A percentile compares a stretch with the other conserved stretches of the same genome.
Evolutionary conservation across 2,888 invertebrate species (phyloP).

Genomic region (Leptopilina myrica): DNA sequence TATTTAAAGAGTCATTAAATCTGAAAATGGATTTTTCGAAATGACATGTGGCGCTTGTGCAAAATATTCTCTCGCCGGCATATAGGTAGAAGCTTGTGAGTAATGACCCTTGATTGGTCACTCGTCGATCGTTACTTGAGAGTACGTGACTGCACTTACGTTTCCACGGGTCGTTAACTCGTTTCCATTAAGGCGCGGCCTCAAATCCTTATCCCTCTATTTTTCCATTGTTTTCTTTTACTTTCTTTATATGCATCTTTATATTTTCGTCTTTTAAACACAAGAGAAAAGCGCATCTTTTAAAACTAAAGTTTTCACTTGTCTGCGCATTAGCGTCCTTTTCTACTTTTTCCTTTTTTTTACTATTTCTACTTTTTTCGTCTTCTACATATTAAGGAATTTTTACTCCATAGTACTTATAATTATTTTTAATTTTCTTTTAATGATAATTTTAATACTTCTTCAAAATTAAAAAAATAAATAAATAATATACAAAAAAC

Average conservation of each 20-base stretch:
- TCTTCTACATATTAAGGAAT: too few relatives aligned
- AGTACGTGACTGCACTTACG: constrained; percentile 72
- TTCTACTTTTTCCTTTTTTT: not conserved
- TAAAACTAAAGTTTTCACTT: not conserved
- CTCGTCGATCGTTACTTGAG: constrained; percentile 55
- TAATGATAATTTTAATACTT: too few relatives aligned
- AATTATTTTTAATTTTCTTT: too few relatives aligned
- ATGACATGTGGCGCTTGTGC: not conserved
- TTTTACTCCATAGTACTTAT: too few relatives aligned
- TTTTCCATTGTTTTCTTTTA: constrained; percentile 53
- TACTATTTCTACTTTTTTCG: too few relatives aligned
- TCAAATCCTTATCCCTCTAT: constrained; percentile 49
- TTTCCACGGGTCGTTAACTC: constrained; percentile 73
- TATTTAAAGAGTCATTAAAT: too few relatives aligned
- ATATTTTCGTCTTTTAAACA: too few relatives aligned
- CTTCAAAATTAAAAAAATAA: too few relatives aligned
- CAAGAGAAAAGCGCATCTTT: not conserved
- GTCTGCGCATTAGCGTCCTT: not conserved
- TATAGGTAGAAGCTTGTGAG: constrained; percentile 38
- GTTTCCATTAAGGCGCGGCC: constrained; percentile 72
- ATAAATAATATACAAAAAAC: too few relatives aligned
- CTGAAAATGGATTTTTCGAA: too few relatives aligned
- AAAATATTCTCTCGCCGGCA: constrained; percentile 4
- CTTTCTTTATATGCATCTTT: constrained; percentile 47
- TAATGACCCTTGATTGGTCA: constrained; percentile 57